Percentiles rank a stretch among this genome's conserved stretches.
phyloP scores from a whole-genome alignment of 2,113 vertebrate species.

The Corythornis madagascariensis region DNA sequence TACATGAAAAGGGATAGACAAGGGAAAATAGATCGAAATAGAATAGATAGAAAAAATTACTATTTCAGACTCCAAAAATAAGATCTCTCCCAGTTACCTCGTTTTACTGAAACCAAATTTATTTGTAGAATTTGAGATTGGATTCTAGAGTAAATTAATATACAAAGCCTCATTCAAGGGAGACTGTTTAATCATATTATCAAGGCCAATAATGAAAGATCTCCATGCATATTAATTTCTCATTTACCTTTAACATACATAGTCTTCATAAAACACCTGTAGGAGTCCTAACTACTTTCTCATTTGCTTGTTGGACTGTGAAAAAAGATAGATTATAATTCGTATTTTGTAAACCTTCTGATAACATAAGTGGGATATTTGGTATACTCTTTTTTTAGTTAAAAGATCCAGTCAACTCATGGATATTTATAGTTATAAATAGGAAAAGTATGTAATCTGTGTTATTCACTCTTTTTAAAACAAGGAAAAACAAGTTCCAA shows the following conservation, averaged over 20 bases:
- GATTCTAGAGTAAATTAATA: background rate
- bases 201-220: background rate
- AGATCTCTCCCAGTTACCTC: background rate
- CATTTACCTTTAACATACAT: background rate
- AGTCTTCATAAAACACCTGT: background rate
- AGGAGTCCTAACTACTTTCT: background rate
- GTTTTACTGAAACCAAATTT: background rate
- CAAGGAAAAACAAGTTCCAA: conserved; percentile 36
- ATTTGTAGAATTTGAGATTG: background rate
- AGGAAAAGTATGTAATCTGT: conserved; percentile 40
- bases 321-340: background rate
- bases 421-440: conserved; percentile 47
- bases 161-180: background rate
- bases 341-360: background rate
- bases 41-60: background rate
- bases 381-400: background rate
- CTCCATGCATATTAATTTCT: background rate
- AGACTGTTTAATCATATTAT: background rate
- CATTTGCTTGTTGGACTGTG: background rate
- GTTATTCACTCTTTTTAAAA: conserved; percentile 39
- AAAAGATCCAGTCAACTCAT: background rate
- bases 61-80: background rate
- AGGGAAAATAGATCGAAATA: background rate
- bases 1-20: background rate
- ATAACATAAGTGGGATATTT: background rate